Evolutionary conservation across 1,140 invertebrate genomes (phyloP), one percentile per base, ranked within the genome.

Genomic region (Lethrus apterus): DNA sequence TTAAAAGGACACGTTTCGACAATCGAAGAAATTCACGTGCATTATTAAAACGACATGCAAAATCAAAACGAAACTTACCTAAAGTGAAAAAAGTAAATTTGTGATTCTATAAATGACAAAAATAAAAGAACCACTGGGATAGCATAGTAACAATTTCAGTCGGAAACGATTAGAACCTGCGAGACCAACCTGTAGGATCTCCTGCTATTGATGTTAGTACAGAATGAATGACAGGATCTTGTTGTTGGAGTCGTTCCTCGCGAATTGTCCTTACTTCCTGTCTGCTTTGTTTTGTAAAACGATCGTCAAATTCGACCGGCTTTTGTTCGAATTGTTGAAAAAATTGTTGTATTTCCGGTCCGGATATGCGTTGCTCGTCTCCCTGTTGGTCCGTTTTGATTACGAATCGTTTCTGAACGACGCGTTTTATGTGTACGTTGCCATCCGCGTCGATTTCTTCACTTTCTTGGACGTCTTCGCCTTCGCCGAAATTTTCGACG

Each of bases 331-430:
- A 10, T 32, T 44, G 26, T 44, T 31, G 29, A 10, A 44, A 15
- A 11, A 31, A 23, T 17, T 55, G n/a, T n/a, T n/a, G n/a, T n/a
- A n/a, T n/a, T n/a, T n/a, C n/a, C n/a, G n/a, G n/a, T n/a, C n/a
- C 38, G 30, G 34, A 44, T 29, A 23, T 44, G 44, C 36, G 41
- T 46, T 15, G 48, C 34, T 38, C 32, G 31, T 59, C 50, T 35
- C 47, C 17, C 48, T 48, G 58, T 46, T 60, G 60, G 36, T 64
- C 58, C 8, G 35, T 10, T 50, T 59, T 56, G 9, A 75, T 54
- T 19, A 76, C 65, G 47, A 72, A 63, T 20, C 71, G 58, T 52
- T 65, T 69, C 56, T 74, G 71, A 9, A 75, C 65, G 3, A 74
- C 65, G 42, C 67, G 58, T 46, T 64, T 72, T 9, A 72, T 57